Conservation (phyloP, 2,113 vertebrate genomes). For the Halcyon malimbica region DNA sequence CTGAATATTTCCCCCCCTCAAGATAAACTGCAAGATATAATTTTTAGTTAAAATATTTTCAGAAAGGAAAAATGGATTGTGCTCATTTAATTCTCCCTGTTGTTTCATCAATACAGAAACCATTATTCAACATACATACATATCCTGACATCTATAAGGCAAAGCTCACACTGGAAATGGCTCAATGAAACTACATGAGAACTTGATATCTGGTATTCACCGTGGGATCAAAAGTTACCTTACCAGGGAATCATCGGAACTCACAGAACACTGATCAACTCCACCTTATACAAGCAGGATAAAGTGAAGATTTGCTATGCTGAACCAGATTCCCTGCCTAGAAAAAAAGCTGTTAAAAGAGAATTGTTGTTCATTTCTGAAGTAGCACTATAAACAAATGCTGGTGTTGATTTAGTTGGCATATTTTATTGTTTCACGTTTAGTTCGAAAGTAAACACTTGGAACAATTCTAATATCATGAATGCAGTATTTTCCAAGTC, state of each 20-base stretch:
- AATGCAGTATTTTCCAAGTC: background rate
- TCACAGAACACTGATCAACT: background rate
- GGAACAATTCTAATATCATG: slow-evolving; percentile 11
- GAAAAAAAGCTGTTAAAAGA: background rate
- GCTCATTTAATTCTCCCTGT: background rate
- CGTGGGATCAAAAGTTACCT: background rate
- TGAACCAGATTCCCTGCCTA: background rate
- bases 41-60: background rate
- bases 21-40: background rate
- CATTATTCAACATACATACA: background rate
- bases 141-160: background rate
- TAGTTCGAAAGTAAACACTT: slow-evolving; percentile 46
- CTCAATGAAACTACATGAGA: background rate
- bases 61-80: background rate
- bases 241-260: background rate
- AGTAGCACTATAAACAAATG: slow-evolving; percentile 11
- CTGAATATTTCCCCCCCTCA: background rate
- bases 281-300: background rate
- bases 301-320: background rate
- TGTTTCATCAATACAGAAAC: background rate
- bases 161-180: background rate
- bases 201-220: background rate
- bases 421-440: slow-evolving; percentile 24
- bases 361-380: background rate
- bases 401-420: background rate